Conservation (phyloP, 2,888 invertebrate species). For the Campoplex capitator region DNA sequence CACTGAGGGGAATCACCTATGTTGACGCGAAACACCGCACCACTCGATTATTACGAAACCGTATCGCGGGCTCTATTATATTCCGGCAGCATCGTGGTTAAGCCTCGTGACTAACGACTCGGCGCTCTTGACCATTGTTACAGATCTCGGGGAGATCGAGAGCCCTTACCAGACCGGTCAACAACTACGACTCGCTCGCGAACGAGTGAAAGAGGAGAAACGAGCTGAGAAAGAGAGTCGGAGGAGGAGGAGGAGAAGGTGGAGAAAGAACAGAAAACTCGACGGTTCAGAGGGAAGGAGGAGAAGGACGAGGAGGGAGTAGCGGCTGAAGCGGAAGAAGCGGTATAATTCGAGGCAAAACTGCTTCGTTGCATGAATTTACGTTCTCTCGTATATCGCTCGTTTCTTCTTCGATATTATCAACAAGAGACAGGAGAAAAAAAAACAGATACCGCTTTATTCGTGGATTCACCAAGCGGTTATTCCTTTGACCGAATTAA, state of each 20-base stretch:
- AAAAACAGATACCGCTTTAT: background rate
- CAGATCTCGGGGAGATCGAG: constrained; percentile 12
- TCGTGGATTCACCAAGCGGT: background rate
- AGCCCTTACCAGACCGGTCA: constrained; percentile 68
- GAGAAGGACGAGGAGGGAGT: constrained; percentile 49
- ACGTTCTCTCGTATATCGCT: constrained; percentile 10
- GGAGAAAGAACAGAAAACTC: constrained; percentile 49
- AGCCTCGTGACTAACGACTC: constrained; percentile 61
- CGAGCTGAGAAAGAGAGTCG: constrained; percentile 42
- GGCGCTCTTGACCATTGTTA: constrained; percentile 57
- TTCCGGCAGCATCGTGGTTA: background rate
- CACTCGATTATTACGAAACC: constrained; percentile 28
- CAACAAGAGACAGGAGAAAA: no score
- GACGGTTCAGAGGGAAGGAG: constrained; percentile 37
- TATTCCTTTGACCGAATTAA: background rate
- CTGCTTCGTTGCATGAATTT: constrained; percentile 36
- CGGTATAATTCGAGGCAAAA: constrained; percentile 41
- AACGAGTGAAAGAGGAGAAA: constrained; percentile 48
- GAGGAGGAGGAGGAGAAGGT: constrained; percentile 36
- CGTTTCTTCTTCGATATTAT: background rate
- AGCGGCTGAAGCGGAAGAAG: constrained; percentile 50
- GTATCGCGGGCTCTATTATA: constrained; percentile 10
- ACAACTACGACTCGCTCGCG: constrained; percentile 38
- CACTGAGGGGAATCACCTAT: background rate
- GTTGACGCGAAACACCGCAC: constrained; percentile 15